phyloP scores from a whole-genome alignment of 2,797 vertebrate genomes.

The Bovichtus variegatus region DNA sequence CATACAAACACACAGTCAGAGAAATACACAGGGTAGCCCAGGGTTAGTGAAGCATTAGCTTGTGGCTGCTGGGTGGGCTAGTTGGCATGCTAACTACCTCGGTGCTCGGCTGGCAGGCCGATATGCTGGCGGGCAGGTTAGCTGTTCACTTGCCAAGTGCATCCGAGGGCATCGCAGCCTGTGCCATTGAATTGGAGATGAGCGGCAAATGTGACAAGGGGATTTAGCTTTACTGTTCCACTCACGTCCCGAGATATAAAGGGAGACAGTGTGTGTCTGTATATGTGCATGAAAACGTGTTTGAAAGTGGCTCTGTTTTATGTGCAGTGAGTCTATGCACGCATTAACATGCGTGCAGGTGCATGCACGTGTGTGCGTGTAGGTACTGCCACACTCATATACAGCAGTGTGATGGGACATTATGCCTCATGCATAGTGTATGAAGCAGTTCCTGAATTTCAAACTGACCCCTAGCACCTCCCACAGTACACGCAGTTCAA shows the following conservation, averaged over 20 bases:
- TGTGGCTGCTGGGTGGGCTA: constrained; percentile 69
- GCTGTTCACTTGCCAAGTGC: constrained; percentile 79
- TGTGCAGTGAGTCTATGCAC: constrained; percentile 16
- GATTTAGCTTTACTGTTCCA: constrained; percentile 74
- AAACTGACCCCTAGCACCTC: constrained; percentile 70
- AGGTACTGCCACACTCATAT: constrained; percentile 34
- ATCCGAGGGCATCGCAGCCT: constrained; percentile 76
- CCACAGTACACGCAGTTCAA: constrained; percentile 56
- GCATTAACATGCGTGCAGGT: neutral
- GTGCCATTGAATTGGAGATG: constrained; percentile 78
- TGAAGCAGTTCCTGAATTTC: constrained; percentile 67
- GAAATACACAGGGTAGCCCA: constrained; percentile 47
- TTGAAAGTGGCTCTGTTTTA: constrained; percentile 26
- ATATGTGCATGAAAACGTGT: constrained; percentile 46
- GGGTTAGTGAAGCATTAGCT: constrained; percentile 72
- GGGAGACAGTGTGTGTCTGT: constrained; percentile 52
- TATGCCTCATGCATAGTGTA: constrained; percentile 75
- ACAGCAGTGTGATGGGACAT: constrained; percentile 45
- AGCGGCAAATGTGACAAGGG: constrained; percentile 75
- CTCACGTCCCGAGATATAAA: constrained; percentile 69
- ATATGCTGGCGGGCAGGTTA: constrained; percentile 74
- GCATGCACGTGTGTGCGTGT: constrained; percentile 8
- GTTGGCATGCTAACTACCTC: constrained; percentile 77
- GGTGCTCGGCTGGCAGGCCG: constrained; percentile 67
- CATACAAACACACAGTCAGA: constrained; percentile 39